Percentiles rank a stretch among this genome's conserved stretches.
phyloP scores from a whole-genome alignment of 2,888 invertebrate genomes.

The Ischnus inquisitorius region DNA sequence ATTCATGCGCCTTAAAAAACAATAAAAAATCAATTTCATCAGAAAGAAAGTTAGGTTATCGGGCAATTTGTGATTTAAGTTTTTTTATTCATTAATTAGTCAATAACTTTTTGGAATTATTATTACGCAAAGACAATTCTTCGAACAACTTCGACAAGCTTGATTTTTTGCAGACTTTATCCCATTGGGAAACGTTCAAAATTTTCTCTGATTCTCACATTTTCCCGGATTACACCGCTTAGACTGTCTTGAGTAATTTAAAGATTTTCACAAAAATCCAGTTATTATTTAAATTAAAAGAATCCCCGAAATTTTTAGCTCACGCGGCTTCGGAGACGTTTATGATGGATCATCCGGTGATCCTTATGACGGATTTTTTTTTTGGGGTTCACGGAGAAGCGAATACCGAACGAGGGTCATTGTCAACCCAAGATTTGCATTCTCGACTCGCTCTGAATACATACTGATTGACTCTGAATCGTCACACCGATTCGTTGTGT shows the following conservation, averaged over 20 bases:
- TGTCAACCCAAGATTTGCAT: constrained; percentile 77
- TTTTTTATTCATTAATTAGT: no score
- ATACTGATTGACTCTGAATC: constrained; percentile 79
- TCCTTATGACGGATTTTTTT: constrained; percentile 63
- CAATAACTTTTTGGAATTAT: no score
- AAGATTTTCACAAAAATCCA: background rate
- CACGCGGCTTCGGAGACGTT: constrained; percentile 62
- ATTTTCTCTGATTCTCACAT: no score
- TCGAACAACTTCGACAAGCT: no score
- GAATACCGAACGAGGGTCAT: background rate
- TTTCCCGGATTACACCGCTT: no score
- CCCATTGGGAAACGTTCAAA: no score
- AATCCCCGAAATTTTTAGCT: constrained; percentile 48
- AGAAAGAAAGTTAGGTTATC: no score
- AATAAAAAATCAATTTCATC: no score
- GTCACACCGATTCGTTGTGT: constrained; percentile 25
- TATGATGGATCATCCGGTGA: constrained; percentile 80
- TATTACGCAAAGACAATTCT: no score
- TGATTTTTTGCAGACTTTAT: no score
- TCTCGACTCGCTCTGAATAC: constrained; percentile 75
- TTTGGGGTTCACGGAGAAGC: constrained; percentile 30
- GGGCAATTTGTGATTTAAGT: no score
- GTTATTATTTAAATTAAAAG: background rate
- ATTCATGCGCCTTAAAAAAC: no score
- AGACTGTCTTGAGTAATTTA: background rate